Percentiles rank a stretch among this genome's conserved stretches.
Evolutionary conservation across 92 coral and sea anemone species (phyloP).

Genomic region (Muricea muricata): DNA sequence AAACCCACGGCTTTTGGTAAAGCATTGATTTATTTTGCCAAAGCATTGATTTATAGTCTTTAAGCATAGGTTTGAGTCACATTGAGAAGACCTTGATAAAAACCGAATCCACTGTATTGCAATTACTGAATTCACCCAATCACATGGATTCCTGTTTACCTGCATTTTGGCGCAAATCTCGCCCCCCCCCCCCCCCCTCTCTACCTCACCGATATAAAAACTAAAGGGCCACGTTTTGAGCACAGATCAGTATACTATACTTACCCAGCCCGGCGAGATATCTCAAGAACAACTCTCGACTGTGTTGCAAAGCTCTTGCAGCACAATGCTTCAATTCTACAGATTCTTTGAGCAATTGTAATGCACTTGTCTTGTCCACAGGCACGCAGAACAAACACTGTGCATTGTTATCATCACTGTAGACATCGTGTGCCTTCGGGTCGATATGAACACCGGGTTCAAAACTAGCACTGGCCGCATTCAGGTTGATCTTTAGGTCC

Average conservation of each 20-base stretch:
- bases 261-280: constrained; percentile 80
- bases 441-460: constrained; percentile 98
- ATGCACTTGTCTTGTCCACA: constrained; percentile 75
- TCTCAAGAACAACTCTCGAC: constrained; percentile 89
- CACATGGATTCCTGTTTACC: too few relatives aligned
- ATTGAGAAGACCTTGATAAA: too few relatives aligned
- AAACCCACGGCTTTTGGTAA: too few relatives aligned
- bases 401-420: constrained; percentile 86
- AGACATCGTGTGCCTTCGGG: constrained; percentile 95
- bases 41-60: too few relatives aligned
- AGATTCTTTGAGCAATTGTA: constrained; percentile 75
- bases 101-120: too few relatives aligned
- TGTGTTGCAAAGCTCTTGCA: constrained; percentile 89
- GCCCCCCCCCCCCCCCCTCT: background rate
- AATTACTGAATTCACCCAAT: too few relatives aligned
- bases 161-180: too few relatives aligned
- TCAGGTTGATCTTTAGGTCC: constrained; percentile 72
- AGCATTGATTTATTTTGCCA: too few relatives aligned
- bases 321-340: constrained; percentile 88
- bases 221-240: too few relatives aligned
- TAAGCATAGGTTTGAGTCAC: too few relatives aligned
- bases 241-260: too few relatives aligned
- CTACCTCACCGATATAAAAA: background rate
- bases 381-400: constrained; percentile 90
- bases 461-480: constrained; percentile 61